Evolutionary conservation across 2,797 vertebrate genomes (phyloP), one percentile per base, ranked within the genome.

Genomic region (Salmo trutta): DNA sequence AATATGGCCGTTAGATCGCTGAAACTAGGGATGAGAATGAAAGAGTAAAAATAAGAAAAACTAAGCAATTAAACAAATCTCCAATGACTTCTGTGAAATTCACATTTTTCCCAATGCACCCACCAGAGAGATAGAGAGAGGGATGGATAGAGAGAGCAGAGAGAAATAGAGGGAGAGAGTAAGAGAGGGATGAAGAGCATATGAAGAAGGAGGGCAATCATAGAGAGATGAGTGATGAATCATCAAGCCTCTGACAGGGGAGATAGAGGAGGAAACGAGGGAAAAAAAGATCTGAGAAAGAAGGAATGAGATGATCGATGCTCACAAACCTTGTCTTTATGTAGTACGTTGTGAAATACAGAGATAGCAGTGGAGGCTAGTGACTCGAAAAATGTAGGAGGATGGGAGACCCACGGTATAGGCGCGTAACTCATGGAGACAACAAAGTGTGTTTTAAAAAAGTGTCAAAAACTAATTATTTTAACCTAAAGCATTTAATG

Each of bases 1-100:
- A 78, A 70, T n/a, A 73, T 82, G 75, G 76, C 64, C 66, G 51
- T 27, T 27, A 19, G 74, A 19, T 75, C 2, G 64, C 62, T 84
- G 59, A 69, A n/a, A 47, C 19, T 17, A 21, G 68, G 47, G 27
- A 6, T 7, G 24, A 54, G 19, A 53, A 66, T 29, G 6, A 67
- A 65, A 66, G 31, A 67, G 41, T 17, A 27, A 31, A 52, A 75
- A 21, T 7, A n/a, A 83, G 81, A 79, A 71, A 75, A 47, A 76
- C 75, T 17, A 68, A 81, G 77, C 83, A 77, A 67, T 17, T 82
- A 82, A 80, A 24, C 77, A 90, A 91, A 81, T 91, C 91, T 91
- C 88, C 77, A 65, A 85, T 86, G 87, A 87, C 80, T 84, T 47
- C 85, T 89, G 88, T 91, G 88, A 92, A 92, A 92, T 91, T 90